Conservation (phyloP, 2,888 invertebrate genomes). For the Hemaris fuciformis region DNA sequence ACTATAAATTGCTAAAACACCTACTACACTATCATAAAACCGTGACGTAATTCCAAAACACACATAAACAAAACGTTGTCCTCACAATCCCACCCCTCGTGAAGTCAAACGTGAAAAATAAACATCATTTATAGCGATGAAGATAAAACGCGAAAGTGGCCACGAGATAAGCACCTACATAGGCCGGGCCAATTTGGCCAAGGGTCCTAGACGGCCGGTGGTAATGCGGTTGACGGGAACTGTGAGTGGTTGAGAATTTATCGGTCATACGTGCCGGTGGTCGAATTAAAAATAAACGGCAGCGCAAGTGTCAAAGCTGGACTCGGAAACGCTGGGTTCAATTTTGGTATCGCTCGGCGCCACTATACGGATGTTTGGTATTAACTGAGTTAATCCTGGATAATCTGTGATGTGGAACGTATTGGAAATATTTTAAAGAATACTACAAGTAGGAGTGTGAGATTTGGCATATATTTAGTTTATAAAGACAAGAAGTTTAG, state of each 20-base stretch:
- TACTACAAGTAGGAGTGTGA: too few species aligned
- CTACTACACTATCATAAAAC: neutral
- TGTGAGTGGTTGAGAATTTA: constrained; percentile 70
- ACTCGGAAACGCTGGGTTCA: neutral
- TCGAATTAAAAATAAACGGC: constrained; percentile 60
- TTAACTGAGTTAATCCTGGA: neutral
- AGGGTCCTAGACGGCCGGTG: constrained; percentile 50
- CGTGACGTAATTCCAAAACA: neutral
- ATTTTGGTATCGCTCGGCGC: neutral
- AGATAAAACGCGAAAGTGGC: constrained; percentile 22
- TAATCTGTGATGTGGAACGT: too few species aligned
- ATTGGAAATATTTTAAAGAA: too few species aligned
- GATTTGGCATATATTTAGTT: too few species aligned
- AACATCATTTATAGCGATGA: constrained; percentile 9
- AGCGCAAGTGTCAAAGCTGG: constrained; percentile 55
- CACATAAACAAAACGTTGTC: constrained; percentile 5
- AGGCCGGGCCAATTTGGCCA: constrained; percentile 60
- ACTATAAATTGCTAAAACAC: neutral
- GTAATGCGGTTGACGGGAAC: constrained; percentile 63
- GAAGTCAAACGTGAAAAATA: constrained; percentile 2
- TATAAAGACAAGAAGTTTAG: too few species aligned
- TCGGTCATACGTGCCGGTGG: constrained; percentile 64
- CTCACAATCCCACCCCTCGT: neutral
- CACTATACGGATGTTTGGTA: neutral
- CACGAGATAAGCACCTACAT: constrained; percentile 40